Evolutionary conservation across 2,888 invertebrate genomes (phyloP), one percentile per base, ranked within the genome.

Genomic region (Heliconius sara): DNA sequence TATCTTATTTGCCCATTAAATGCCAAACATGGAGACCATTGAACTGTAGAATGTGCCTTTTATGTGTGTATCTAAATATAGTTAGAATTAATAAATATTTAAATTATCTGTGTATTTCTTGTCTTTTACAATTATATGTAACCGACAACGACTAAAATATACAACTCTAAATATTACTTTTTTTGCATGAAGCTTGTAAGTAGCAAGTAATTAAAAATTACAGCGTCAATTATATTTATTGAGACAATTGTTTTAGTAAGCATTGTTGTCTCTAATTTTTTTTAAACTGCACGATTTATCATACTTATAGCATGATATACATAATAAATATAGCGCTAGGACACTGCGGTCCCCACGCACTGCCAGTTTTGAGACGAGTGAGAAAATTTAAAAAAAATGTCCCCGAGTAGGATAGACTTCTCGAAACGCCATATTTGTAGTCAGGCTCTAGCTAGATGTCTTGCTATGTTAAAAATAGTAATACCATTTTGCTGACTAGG

Each of bases 11-110:
- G 43, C 27, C 25, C 60, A 16, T 34, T 39, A 73, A 75, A 75
- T 75, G 75, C 75, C 75, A 90, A 97, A 97, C 93, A 95, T 97
- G 91, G 97, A 97, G 92, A 97, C 97, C 84, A 97, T 97, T 77
- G 97, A 97, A 93, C 94, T 97, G 89, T 97, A 95, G 94, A 83
- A 71, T 80, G 81, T 79, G 79, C 79, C 79, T 79, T 78, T 73
- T 39, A 60, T 73, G 66, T 73, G 73, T 79, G 79, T 79, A 79
- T 75, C 79, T 79, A 78, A 74, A 34, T 75, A 30, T 79, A 75
- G 27, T 78, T 73, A 73, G 66, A 9, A 73, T 57, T 78, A 77
- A 78, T 78, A 73, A 73, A 73, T 73, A 60, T 73, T 73, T 39
- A 73, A 57, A 27, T 60, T 60, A 60, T 73, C 34, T 73, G 60